Evolutionary conservation across 2,113 vertebrate species (phyloP), one percentile per base, ranked within the genome.

Genomic region (Mustelus asterias): DNA sequence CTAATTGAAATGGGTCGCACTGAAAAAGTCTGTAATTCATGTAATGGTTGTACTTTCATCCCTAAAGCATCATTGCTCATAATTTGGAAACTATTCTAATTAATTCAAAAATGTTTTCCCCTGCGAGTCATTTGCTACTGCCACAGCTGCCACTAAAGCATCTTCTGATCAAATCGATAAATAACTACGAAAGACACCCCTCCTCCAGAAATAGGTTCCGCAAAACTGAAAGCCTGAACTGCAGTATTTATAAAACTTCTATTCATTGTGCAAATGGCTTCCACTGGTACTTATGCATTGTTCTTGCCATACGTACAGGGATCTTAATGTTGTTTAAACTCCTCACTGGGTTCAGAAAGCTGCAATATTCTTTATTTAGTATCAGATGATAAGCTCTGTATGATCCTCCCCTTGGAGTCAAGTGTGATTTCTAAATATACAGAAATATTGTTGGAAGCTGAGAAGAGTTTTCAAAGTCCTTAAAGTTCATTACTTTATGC

Each of bases 361-460:
- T 93, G 60, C 60, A 93, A 93, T 33, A n/a, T 93, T 93, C 89
- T 93, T 93, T 93, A 93, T 65, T 93, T 93, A 93, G 89, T 63
- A 93, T 65, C 89, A 93, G 37, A 18, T 67, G 89, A n/a, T 93
- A 65, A 93, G 33, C 89, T 65, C 58, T 37, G 60, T 63, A 93
- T 93, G 89, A 93, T 65, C 89, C 60, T 65, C 60, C 60, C 89
- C 65, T 93, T 93, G 60, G 60, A 67, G n/a, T 33, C 60, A 9
- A 65, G 89, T n/a, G 60, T 37, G 60, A 93, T 93, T 65, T 93
- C 89, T 93, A 93, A 93, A 93, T 65, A 93, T 93, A 93, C 89
- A 67, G 60, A 92, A 33, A 60, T 92, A 92, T 92, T 92, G 33
- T 92, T 92, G 88, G 88, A 92, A 92, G 58, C 88, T 60, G 60